Evolutionary conservation across 1,140 invertebrate species (phyloP), one percentile per base, ranked within the genome.

Genomic region (Dinoponera quadriceps): DNA sequence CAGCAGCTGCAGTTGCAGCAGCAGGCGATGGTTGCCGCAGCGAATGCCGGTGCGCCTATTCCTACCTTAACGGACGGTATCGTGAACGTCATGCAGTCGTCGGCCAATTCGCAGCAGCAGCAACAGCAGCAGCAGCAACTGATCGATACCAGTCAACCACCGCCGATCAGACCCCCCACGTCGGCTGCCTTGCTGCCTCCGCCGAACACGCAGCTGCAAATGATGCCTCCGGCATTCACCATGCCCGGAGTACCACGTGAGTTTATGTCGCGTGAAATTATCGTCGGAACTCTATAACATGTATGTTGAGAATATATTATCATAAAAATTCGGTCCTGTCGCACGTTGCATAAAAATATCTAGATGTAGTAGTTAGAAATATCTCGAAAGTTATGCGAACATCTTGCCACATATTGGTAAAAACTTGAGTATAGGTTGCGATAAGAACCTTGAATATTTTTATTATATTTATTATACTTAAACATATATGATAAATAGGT

Each of bases 131-230:
- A 89, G 14, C 88, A 90, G 55, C 90, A 89, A 63, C 83, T 94
- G 27, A 94, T 96, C 25, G 96, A 96, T 84, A 96, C 96, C 29
- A 96, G 95, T 88, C 96, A 96, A 92, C 95, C 96, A 38, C 95
- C 96, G 16, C 95, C 96, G 25, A 93, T 94, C 14, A 92, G 94
- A 82, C 91, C 91, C 18, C 90, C 93, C 29, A 91, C 91, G 27
- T 94, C 92, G 60, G 91, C 95, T 38, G 93, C 95, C 9, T 94
- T 95, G 38, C 89, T 95, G 16, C 90, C 95, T 49, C 95, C 95
- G 78, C 95, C 95, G 1, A 95, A 96, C 11, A 93, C 94, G 65
- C 88, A 95, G 51, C 94, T 95, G 71, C 90, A 96, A 25, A 93
- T 92, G 84, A 95, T 95, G 92, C 94, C 94, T 62, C 94, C 94